A percentile compares a stretch with the other conserved stretches of the same genome.
Conservation (phyloP, 2,888 invertebrate species). For the Epirrita christyi region DNA sequence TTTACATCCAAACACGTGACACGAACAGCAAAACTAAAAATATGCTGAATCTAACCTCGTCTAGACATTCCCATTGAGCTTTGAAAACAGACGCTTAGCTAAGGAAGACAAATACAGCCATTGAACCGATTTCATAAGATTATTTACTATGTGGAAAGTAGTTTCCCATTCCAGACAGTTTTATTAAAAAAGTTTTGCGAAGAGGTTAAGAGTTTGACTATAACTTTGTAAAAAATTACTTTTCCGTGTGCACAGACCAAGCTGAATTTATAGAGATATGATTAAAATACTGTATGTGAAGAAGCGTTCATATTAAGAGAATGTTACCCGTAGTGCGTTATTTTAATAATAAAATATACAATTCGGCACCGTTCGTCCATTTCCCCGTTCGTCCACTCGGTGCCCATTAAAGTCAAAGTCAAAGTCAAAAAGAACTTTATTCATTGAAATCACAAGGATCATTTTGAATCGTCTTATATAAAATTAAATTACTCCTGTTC, state of each 20-base stretch:
- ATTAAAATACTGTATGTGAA: too few species aligned
- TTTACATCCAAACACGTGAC: too few species aligned
- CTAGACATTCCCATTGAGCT: constrained; percentile 22
- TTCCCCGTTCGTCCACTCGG: too few species aligned
- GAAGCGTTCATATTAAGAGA: too few species aligned
- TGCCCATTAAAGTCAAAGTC: too few species aligned
- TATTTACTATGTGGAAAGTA: constrained; percentile 9
- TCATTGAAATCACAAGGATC: too few species aligned
- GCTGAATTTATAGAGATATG: neutral
- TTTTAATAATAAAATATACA: too few species aligned
- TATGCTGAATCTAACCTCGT: constrained; percentile 8
- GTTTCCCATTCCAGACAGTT: constrained; percentile 11
- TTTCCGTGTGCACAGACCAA: neutral
- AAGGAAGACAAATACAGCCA: constrained; percentile 22
- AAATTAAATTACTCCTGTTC: too few species aligned
- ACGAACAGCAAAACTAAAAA: constrained; percentile 2
- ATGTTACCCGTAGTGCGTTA: too few species aligned
- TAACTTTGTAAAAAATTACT: constrained; percentile 4
- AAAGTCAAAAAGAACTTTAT: too few species aligned
- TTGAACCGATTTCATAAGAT: constrained; percentile 13
- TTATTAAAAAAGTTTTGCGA: constrained; percentile 23
- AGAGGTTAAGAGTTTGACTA: neutral
- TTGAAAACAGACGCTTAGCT: constrained; percentile 9
- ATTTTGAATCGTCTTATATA: too few species aligned
- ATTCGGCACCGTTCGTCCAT: too few species aligned